Conservation (phyloP, 2,888 invertebrate species). For the Mimumesa dahlbomi region DNA sequence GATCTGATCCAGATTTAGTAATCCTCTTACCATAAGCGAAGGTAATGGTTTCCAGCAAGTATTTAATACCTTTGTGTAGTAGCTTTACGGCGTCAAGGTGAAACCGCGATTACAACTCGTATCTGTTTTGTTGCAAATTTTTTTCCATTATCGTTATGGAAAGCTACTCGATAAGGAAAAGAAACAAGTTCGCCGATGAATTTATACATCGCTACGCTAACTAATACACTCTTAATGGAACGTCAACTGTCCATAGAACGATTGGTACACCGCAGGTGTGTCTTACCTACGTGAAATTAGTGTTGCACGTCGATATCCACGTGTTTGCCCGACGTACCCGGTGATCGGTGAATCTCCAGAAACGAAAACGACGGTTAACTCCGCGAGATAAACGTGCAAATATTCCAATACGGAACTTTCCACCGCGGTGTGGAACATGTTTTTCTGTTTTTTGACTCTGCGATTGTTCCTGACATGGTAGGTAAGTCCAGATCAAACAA, state of each 20-base stretch:
- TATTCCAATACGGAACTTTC: slow-evolving; percentile 8
- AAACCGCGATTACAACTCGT: slow-evolving; percentile 18
- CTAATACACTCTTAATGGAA: background rate
- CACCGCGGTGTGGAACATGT: background rate
- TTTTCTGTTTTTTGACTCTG: background rate
- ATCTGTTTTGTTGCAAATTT: slow-evolving; percentile 3
- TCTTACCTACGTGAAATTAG: too few species aligned
- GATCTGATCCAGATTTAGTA: slow-evolving; percentile 18
- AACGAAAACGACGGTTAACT: background rate
- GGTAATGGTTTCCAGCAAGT: slow-evolving; percentile 31
- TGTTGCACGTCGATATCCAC: too few species aligned
- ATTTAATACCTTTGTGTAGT: slow-evolving; percentile 22
- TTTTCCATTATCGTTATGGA: slow-evolving; percentile 10
- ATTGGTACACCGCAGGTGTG: too few species aligned
- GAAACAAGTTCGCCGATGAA: background rate
- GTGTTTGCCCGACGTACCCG: too few species aligned
- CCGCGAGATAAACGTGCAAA: slow-evolving; percentile 1
- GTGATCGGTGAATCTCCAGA: too few species aligned
- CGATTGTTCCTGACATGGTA: too few species aligned
- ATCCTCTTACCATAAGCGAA: slow-evolving; percentile 29
- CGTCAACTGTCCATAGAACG: too few species aligned
- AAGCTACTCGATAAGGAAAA: background rate
- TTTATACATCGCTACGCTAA: background rate
- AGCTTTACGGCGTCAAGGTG: slow-evolving; percentile 30
- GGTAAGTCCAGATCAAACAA: background rate